Conservation (phyloP, 1,140 invertebrate species). For the Scaptomyza montana region DNA sequence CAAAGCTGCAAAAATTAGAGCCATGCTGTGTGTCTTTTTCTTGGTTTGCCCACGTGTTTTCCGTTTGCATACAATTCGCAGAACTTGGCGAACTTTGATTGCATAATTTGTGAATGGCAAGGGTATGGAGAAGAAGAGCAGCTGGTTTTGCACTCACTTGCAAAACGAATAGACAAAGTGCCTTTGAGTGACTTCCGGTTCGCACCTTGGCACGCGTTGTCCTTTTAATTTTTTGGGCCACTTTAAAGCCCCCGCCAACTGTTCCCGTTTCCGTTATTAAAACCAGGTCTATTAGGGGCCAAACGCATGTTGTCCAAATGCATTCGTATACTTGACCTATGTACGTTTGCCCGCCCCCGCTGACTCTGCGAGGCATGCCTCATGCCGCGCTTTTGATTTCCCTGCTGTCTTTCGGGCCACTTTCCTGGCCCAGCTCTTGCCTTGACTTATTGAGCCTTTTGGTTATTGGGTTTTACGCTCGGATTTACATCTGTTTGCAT, state of each 20-base stretch:
- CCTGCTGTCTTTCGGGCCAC: slow-evolving; percentile 32
- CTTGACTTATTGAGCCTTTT: slow-evolving; percentile 50
- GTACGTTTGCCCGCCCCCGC: slow-evolving; percentile 54
- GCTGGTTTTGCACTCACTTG: slow-evolving; percentile 25
- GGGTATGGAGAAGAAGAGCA: slow-evolving; percentile 24
- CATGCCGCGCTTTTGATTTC: slow-evolving; percentile 68
- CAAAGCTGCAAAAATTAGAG: slow-evolving; percentile 27
- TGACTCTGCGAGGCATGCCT: slow-evolving; percentile 45
- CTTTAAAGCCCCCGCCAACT: slow-evolving; percentile 48
- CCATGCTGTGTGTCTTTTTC: slow-evolving; percentile 1
- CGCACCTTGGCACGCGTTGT: slow-evolving; percentile 73
- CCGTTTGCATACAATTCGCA: slow-evolving; percentile 7
- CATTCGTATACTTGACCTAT: slow-evolving; percentile 66
- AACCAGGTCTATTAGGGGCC: slow-evolving; percentile 8
- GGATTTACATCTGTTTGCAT: slow-evolving; percentile 81
- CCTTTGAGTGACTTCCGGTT: slow-evolving; percentile 52
- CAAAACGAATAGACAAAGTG: background rate
- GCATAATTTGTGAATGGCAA: slow-evolving; percentile 52
- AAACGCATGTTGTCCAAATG: slow-evolving; percentile 56
- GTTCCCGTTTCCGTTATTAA: slow-evolving; percentile 49
- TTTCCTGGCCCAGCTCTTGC: slow-evolving; percentile 16
- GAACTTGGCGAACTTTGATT: slow-evolving; percentile 56
- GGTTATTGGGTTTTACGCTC: slow-evolving; percentile 69
- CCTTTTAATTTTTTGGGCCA: slow-evolving; percentile 21
- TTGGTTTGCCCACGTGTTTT: slow-evolving; percentile 11